Evolutionary conservation across 2,888 invertebrate genomes (phyloP).

Genomic region (Harpagoxenus sublaevis): DNA sequence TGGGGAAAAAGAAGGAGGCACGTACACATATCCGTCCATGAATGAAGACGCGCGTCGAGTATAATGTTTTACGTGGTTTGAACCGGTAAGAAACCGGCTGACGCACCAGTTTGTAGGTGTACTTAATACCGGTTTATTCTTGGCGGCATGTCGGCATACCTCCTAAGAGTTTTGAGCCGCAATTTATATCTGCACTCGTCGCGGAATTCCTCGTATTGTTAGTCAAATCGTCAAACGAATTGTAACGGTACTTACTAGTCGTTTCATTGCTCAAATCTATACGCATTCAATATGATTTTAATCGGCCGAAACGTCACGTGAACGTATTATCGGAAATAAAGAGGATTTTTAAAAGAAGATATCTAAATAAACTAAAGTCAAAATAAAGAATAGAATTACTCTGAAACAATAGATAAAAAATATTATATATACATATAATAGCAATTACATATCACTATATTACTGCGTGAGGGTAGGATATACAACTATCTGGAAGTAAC

Average conservation of each 20-base stretch:
- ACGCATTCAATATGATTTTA: not conserved
- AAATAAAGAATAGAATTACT: not conserved
- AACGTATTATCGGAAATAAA: not conserved
- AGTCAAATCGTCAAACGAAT: conserved; percentile 2
- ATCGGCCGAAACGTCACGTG: not conserved
- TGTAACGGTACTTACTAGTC: not conserved
- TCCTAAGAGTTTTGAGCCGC: conserved; percentile 15
- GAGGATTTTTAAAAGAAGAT: not conserved
- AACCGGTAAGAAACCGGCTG: conserved; percentile 11
- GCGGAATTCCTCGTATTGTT: conserved; percentile 2
- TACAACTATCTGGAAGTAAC: not conserved
- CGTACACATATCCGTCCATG: conserved; percentile 43
- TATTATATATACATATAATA: not conserved
- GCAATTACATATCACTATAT: not conserved
- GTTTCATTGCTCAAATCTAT: not conserved
- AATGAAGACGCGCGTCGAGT: conserved; percentile 62
- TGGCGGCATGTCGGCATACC: conserved; percentile 20
- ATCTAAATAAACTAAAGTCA: not conserved
- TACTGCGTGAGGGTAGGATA: too few relatives aligned
- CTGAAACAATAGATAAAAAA: not conserved
- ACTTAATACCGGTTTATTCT: conserved; percentile 61
- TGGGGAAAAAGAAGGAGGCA: not conserved
- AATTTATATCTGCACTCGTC: conserved; percentile 16
- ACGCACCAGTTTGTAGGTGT: conserved; percentile 33
- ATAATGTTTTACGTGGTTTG: not conserved